Evolutionary conservation across 2,888 invertebrate genomes (phyloP).

Genomic region (Noctua fimbriata): DNA sequence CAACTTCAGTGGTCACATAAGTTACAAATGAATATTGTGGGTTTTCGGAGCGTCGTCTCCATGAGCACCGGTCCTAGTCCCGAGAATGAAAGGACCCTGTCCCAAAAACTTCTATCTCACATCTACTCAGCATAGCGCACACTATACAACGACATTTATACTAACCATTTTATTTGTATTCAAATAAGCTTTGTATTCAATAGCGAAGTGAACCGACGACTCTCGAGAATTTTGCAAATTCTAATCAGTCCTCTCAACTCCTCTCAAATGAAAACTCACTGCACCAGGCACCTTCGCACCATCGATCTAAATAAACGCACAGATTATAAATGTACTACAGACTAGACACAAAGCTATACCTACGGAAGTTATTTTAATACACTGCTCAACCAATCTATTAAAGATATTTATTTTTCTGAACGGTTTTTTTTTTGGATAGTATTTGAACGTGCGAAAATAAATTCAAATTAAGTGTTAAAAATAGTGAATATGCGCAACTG

Average conservation of each 20-base stretch:
- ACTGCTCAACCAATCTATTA: no score
- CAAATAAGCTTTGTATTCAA: slow-evolving; percentile 38
- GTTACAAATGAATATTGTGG: slow-evolving; percentile 9
- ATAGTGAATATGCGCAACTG: no score
- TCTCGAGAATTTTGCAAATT: slow-evolving; percentile 56
- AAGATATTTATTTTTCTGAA: no score
- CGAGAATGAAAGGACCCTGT: slow-evolving; percentile 21
- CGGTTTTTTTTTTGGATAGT: no score
- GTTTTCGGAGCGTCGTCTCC: slow-evolving; percentile 7
- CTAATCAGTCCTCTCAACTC: slow-evolving; percentile 65
- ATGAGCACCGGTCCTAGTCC: slow-evolving; percentile 36
- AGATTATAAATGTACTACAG: slow-evolving; percentile 43
- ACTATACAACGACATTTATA: slow-evolving; percentile 30
- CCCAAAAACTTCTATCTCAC: slow-evolving; percentile 21
- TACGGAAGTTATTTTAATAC: not conserved
- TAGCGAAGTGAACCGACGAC: slow-evolving; percentile 33
- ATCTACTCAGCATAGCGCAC: slow-evolving; percentile 12
- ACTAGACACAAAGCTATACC: not conserved
- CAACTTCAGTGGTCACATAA: not conserved
- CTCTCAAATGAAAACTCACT: slow-evolving; percentile 68
- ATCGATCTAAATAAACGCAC: slow-evolving; percentile 77
- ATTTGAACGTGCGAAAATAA: no score
- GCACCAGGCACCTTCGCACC: slow-evolving; percentile 66
- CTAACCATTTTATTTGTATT: slow-evolving; percentile 66
- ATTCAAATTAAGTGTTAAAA: no score